Base-by-base conservation (phyloP, 2,888 invertebrate species). In the Sipha maydis region DNA sequence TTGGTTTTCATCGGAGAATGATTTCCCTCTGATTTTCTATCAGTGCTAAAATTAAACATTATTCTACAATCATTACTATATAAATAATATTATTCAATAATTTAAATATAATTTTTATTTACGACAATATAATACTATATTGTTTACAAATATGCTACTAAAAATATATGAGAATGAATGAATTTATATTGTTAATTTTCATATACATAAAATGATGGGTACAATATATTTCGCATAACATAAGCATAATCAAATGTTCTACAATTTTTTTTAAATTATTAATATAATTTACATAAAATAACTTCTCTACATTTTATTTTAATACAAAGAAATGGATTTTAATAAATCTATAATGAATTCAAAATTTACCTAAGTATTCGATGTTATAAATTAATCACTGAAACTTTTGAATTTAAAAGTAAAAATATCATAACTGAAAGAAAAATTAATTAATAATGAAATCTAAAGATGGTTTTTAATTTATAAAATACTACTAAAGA, bases 1-100 rank as follows among this genome's bases (percentile, higher is more conserved):
- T 73, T 76, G 4, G 73, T 82, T 88, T 88, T 88, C 88, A 88
- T 80, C 7, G 88, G 88, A 48, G 88, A 88, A 82, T 75, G 61
- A 25, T 82, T 82, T 8, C 75, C 88, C 0, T 82, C 88, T 7
- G 73, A n/a, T 67, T 88, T 88, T 48, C 82, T 82, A 34, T 88
- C 82, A 25, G 56, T 31, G n/a, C 85, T 85, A 85, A 78, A 83
- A 85, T 67, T 34, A 54, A 85, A 67, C 69, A 78, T 38, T 31
- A n/a, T 31, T 34, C 19, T 83, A 17, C 28, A 14, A 25, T 67
- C 48, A 77, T 21, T 21, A 31, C 11, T 38, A 4, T n/a, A 38
- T 38, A 61, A 38, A 75, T 25, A 61, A 3, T 38, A 21, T 28
- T 83, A 34, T 19, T 73, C 1, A 31, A 83, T 25, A 8, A 69